Evolutionary conservation across 2,888 invertebrate genomes (phyloP).

Genomic region (Tetramorium bicarinatum): DNA sequence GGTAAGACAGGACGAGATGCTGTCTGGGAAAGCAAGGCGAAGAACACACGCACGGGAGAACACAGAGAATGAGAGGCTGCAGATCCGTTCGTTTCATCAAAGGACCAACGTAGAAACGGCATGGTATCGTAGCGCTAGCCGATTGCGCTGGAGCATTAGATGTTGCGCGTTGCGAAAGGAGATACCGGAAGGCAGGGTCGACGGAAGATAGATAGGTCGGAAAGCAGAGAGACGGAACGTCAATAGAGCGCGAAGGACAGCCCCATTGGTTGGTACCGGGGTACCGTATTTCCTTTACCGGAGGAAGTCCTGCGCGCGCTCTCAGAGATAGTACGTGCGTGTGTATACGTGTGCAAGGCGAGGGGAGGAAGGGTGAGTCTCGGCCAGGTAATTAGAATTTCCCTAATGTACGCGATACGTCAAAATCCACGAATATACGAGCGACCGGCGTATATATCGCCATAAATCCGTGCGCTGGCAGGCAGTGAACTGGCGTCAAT

Average conservation of each 20-base stretch:
- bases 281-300: constrained; percentile 66
- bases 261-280: constrained; percentile 58
- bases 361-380: constrained; percentile 11
- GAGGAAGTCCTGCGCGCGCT: constrained; percentile 43
- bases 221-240: constrained; percentile 49
- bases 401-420: constrained; percentile 80
- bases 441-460: constrained; percentile 77
- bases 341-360: constrained; percentile 7
- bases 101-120: constrained; percentile 41
- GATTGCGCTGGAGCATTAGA: constrained; percentile 42
- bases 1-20: constrained; percentile 48
- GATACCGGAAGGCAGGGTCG: constrained; percentile 51
- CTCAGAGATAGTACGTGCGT: constrained; percentile 31
- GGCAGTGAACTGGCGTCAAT: constrained; percentile 85
- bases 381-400: constrained; percentile 79
- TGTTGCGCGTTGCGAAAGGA: constrained; percentile 40
- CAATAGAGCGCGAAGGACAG: constrained; percentile 58
- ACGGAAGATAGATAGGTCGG: constrained; percentile 54
- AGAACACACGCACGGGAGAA: constrained; percentile 35
- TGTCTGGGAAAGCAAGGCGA: constrained; percentile 51
- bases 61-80: constrained; percentile 23
- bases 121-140: constrained; percentile 28
- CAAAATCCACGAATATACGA: constrained; percentile 80
- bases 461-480: constrained; percentile 83
- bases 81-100: constrained; percentile 55